A percentile compares a stretch with the other conserved stretches of the same genome.
Evolutionary conservation across 2,113 vertebrate genomes (phyloP).

Genomic region (cat (Felis catus)): F.catus_Fca126_mat1.0 CM031417.1:33468501-33469000

Average conservation of each 20-base stretch:
- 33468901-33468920: neutral
- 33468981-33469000: conserved; percentile 4
- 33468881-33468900: neutral
- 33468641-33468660: conserved; percentile 27
- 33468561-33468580: neutral
- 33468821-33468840: neutral
- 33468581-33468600: neutral
- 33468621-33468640: neutral
- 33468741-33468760: neutral
- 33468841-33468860: neutral
- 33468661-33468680: neutral
- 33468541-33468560: neutral
- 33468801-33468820: neutral
- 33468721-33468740: neutral
- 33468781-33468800: neutral
- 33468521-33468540: neutral
- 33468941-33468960: neutral
- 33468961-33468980: conserved; percentile 28
- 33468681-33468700: neutral
- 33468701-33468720: neutral
- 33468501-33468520: neutral
- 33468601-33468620: neutral
- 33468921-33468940: neutral
- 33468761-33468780: neutral
- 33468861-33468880: neutral